Evolutionary conservation across 2,888 invertebrate species (phyloP).

Genomic region (Sympetrum striolatum): DNA sequence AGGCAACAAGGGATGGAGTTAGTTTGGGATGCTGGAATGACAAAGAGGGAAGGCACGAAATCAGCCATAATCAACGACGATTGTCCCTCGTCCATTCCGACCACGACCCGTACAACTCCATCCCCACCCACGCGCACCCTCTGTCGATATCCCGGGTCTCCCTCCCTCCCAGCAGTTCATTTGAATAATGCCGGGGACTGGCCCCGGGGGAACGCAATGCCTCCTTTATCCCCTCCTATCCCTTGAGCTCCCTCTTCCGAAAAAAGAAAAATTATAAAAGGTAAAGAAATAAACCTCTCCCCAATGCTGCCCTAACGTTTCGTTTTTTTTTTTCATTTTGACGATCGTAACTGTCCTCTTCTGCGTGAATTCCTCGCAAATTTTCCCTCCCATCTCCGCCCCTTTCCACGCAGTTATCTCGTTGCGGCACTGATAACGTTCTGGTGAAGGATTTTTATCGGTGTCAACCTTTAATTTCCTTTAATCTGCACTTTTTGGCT

Average conservation of each 20-base stretch:
- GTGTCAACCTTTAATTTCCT: too few species aligned
- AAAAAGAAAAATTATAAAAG: too few species aligned
- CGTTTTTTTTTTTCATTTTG: conserved; percentile 17
- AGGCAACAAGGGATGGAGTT: not conserved
- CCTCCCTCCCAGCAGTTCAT: conserved; percentile 30
- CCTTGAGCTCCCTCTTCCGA: not conserved
- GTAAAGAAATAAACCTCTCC: not conserved
- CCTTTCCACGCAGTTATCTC: not conserved
- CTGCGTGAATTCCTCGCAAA: conserved; percentile 28
- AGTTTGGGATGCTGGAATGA: conserved; percentile 37
- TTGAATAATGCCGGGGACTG: conserved; percentile 40
- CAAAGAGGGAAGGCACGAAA: conserved; percentile 37
- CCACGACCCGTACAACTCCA: conserved; percentile 23
- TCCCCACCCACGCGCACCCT: not conserved
- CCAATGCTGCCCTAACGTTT: not conserved
- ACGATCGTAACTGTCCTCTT: conserved; percentile 32
- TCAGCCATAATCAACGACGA: conserved; percentile 45
- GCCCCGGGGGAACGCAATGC: conserved; percentile 32
- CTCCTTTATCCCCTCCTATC: not conserved
- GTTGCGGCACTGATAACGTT: not conserved
- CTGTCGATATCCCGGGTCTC: conserved; percentile 25
- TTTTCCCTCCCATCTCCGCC: not conserved
- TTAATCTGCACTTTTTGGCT: too few species aligned
- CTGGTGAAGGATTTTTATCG: too few species aligned
- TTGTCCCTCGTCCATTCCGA: conserved; percentile 44